Base-by-base conservation (phyloP, 2,797 vertebrate species). In the Danionella dracula region DNA sequence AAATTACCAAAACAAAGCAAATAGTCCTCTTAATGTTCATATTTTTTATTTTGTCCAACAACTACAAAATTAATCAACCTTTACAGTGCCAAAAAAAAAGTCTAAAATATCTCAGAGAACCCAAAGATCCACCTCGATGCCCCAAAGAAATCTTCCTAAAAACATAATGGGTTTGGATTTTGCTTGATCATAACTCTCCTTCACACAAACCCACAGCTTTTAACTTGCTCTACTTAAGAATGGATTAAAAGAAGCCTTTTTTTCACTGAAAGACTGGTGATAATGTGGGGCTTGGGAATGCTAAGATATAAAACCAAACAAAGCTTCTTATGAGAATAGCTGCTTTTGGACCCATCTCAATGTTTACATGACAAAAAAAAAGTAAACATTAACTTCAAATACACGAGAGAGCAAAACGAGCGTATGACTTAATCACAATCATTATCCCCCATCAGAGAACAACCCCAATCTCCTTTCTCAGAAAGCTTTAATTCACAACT, bases 401-500 rank as follows among this genome's bases (percentile, higher is more conserved):
- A 35, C 54, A 53, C 53, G 12, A 50, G 16, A 27, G 34, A 11
- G 11, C 40, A 23, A 23, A 44, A 62, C 27, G 31, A 65, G 45
- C 0, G 41, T 48, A 23, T 31, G 44, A 59, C 61, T 65, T 59
- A 66, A 65, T 59, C 54, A 66, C 61, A 41, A 41, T 55, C 56
- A 71, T 71, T 66, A 64, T 58, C 53, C 62, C 15, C 53, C 16
- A 16, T 55, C 48, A 53, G 16, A 44, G 34, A 17, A 66, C 32
- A 57, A 42, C 53, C 54, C 12, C 32, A 54, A 58, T 68, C 65
- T 46, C 32, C 4, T 46, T 34, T 9, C 45, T 44, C 27, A 29
- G 27, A 44, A 42, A 49, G 68, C 62, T 66, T 59, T 54, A 46
- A 45, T 19, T 20, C 15, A 42, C 15, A 44, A 34, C 7, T 17